Evolutionary conservation across 2,888 invertebrate genomes (phyloP), one percentile per base, ranked within the genome.

Genomic region (Timandra comae): DNA sequence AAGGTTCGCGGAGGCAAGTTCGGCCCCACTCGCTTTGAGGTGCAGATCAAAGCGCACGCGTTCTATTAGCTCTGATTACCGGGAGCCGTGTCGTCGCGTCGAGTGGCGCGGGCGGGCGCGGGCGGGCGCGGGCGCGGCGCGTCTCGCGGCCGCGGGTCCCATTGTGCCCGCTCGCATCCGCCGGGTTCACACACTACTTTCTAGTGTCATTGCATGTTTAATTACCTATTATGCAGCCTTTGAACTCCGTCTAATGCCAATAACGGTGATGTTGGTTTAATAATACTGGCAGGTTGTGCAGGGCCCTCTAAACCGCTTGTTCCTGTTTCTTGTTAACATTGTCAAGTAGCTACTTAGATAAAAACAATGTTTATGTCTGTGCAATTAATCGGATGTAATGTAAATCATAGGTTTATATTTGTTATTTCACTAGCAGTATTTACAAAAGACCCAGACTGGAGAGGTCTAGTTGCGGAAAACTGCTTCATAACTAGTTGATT

Each of bases 31-130:
- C 68, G 59, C 81, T 82, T 84, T 84, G 82, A 82, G 72, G 57
- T 65, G 60, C 70, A 81, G 81, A 84, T 82, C 84, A 84, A 82
- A 85, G 84, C 77, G 66, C 64, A 68, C 79, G 72, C 79, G 79
- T 81, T 82, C 85, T 84, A 84, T 84, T 84, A 84, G 84, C 84
- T 72, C 71, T 82, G 84, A 84, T 84, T 84, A 84, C 80, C 24
- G 24, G 10, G 57, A 59, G 62, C 63, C 49, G 69, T n/a, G n/a
- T 68, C 67, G 56, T 67, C 60, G 45, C 43, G 39, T 42, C 42
- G 36, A n/a, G 16, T 6, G 16, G 16, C 16, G 16, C 16, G 16
- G 4, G 3, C 16, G 16, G 4, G 16, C 16, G 16, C 16, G 16
- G 16, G n/a, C 47, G 33, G 43, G 39, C 52, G 27, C 20, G 35